A percentile compares a stretch with the other conserved stretches of the same genome.
These are phyloP conservation scores for Gymnoscopelus braueri DNA, from an alignment of 2,797 vertebrate species.

Conservation along the genomic window DNA sequence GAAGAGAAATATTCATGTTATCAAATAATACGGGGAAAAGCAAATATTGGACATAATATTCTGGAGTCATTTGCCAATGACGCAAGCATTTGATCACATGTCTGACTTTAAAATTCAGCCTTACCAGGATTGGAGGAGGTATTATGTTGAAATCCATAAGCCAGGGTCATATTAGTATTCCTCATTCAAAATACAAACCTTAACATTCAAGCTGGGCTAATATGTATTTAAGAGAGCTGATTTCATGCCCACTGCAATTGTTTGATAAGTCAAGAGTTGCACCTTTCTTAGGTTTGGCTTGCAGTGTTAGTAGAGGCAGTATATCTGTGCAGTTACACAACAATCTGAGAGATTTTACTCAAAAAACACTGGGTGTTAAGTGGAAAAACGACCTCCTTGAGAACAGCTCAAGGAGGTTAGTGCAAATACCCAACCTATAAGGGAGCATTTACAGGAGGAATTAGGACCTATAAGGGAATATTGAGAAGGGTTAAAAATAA, in stretches of 20 bases:
- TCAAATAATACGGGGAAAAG: slow-evolving; percentile 50
- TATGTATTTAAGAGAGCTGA: too few relatives aligned
- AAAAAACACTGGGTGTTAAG: too few relatives aligned
- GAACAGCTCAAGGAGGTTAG: slow-evolving; percentile 34
- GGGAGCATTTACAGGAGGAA: slow-evolving; percentile 3
- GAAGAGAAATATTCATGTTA: slow-evolving; percentile 40
- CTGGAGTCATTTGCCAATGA: slow-evolving; percentile 76
- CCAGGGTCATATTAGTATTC: slow-evolving; percentile 16
- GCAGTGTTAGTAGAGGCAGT: slow-evolving; percentile 49
- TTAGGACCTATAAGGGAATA: slow-evolving; percentile 7
- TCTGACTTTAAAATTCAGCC: slow-evolving; percentile 21
- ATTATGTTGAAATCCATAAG: slow-evolving; percentile 20
- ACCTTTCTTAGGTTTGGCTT: slow-evolving; percentile 39
- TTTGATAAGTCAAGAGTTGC: slow-evolving; percentile 43
- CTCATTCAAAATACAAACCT: neutral
- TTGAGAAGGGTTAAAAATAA: slow-evolving; percentile 18
- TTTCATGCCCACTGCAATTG: slow-evolving; percentile 5
- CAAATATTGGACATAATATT: slow-evolving; percentile 42
- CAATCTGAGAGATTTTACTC: too few relatives aligned
- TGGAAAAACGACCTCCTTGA: too few relatives aligned
- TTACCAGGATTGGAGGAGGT: slow-evolving; percentile 26
- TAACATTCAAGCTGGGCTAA: too few relatives aligned
- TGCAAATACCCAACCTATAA: slow-evolving; percentile 27
- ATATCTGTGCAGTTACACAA: slow-evolving; percentile 58
- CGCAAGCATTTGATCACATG: slow-evolving; percentile 49